Evolutionary conservation across 2,797 vertebrate species (phyloP), one percentile per base, ranked within the genome.

Genomic region (Pseudochromis fuscus): DNA sequence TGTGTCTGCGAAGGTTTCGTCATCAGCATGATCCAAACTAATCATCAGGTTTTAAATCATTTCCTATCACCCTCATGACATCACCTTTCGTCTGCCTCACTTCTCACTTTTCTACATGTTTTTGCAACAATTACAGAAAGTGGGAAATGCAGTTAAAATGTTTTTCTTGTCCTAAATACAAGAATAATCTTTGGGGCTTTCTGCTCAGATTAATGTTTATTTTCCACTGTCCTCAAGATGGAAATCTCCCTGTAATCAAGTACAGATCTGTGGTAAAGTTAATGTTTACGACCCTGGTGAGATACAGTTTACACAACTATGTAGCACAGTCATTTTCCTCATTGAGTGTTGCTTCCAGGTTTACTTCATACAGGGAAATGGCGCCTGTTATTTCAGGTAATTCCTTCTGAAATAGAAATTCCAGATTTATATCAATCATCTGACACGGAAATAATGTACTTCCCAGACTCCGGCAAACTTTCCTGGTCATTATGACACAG

Each of bases 21-120:
- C 74, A 62, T 72, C 51, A 60, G 1, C 25, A 11, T 82, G 67
- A 80, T 63, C 67, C 79, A 79, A 85, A 81, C 38, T 72, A 7
- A 78, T 46, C 27, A n/a, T 5, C 18, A 24, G 18, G 40, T 65
- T 28, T 49, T 3, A 35, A 4, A 62, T 8, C 28, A 37, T 19
- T 42, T 42, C 18, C 40, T 42, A 42, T 42, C 8, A 9, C 27
- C 30, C n/a, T 18, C 3, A 8, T 51, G 24, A 50, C 49, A 15
- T 30, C 53, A 11, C 1, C 2, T 31, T 31, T n/a, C 4, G 4
- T 5, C 21, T 38, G 2, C 19, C 4, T 15, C 2, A 2, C 31
- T 27, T 45, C 19, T 11, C 2, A n/a, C n/a, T n/a, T n/a, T n/a
- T 1, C 2, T 21, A 0, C 35, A 5, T 42, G 5, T 31, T 19